These are phyloP conservation scores for Eupleurogrammus muticus DNA, from an alignment of 2,797 vertebrate species.

Conservation along the genomic window DNA sequence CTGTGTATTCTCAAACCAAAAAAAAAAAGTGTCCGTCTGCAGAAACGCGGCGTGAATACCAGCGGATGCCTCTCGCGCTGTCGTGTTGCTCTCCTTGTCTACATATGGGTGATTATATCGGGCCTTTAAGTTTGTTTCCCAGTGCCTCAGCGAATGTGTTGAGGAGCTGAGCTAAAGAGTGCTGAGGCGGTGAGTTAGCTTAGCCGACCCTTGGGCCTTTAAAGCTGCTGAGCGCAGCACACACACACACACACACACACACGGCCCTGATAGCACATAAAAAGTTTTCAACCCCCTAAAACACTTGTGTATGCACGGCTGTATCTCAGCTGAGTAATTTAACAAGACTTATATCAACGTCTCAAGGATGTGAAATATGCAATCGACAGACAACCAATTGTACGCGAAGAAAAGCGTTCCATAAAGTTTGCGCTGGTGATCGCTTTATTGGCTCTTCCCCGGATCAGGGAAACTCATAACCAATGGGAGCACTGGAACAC, in stretches of 20 bases:
- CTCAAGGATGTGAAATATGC: conserved; percentile 80
- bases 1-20: not conserved
- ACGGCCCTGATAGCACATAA: conserved; percentile 81
- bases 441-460: conserved; percentile 78
- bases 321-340: conserved; percentile 83
- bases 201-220: conserved; percentile 82
- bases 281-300: conserved; percentile 82
- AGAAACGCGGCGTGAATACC: conserved; percentile 46
- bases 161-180: conserved; percentile 78
- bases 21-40: conserved; percentile 38
- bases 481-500: conserved; percentile 76
- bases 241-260: conserved; percentile 39
- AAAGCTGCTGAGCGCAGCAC: conserved; percentile 86
- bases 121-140: conserved; percentile 81
- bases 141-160: conserved; percentile 79
- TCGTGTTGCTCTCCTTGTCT: conserved; percentile 72
- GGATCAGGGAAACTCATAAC: conserved; percentile 77
- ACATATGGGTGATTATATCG: conserved; percentile 78
- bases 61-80: conserved; percentile 68
- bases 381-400: conserved; percentile 79
- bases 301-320: conserved; percentile 76
- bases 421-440: conserved; percentile 79
- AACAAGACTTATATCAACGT: conserved; percentile 83
- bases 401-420: conserved; percentile 78
- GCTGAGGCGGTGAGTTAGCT: conserved; percentile 82